A percentile compares a stretch with the other conserved stretches of the same genome.
phyloP scores from a whole-genome alignment of 1,140 invertebrate genomes.

The Atopsyche davidsoni region DNA sequence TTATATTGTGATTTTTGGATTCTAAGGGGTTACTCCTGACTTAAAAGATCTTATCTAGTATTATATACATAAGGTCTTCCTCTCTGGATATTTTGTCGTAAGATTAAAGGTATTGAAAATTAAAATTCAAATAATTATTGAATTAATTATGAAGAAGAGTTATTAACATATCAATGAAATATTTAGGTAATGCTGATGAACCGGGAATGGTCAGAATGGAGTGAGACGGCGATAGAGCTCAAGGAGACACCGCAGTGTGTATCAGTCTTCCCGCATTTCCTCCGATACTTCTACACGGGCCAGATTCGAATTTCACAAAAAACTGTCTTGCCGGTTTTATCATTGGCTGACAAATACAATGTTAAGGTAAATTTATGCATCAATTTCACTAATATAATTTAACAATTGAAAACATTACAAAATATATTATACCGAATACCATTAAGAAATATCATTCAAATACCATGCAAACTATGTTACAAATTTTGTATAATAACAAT shows the following conservation, averaged over 20 bases:
- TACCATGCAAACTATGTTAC: background rate
- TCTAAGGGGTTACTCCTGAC: too few species aligned
- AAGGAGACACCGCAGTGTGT: conserved; percentile 81
- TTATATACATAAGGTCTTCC: too few species aligned
- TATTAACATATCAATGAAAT: too few species aligned
- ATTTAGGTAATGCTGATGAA: conserved; percentile 89
- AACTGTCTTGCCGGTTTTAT: conserved; percentile 78
- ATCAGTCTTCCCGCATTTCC: conserved; percentile 80
- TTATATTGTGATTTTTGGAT: too few species aligned
- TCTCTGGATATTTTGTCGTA: too few species aligned
- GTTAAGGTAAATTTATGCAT: conserved; percentile 64
- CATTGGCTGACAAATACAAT: conserved; percentile 91
- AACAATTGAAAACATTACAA: background rate
- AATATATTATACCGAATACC: background rate
- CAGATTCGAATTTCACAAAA: conserved; percentile 77
- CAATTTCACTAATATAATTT: too few species aligned
- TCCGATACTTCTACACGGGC: conserved; percentile 89
- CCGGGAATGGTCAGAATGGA: conserved; percentile 85
- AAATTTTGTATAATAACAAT: too few species aligned
- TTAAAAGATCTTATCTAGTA: too few species aligned
- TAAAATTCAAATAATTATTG: too few species aligned
- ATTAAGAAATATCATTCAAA: background rate
- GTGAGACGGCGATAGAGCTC: conserved; percentile 74
- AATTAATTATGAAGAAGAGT: too few species aligned
- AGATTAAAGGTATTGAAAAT: too few species aligned